Evolutionary conservation across 2,888 invertebrate species (phyloP).

Genomic region (Eulithis testata): DNA sequence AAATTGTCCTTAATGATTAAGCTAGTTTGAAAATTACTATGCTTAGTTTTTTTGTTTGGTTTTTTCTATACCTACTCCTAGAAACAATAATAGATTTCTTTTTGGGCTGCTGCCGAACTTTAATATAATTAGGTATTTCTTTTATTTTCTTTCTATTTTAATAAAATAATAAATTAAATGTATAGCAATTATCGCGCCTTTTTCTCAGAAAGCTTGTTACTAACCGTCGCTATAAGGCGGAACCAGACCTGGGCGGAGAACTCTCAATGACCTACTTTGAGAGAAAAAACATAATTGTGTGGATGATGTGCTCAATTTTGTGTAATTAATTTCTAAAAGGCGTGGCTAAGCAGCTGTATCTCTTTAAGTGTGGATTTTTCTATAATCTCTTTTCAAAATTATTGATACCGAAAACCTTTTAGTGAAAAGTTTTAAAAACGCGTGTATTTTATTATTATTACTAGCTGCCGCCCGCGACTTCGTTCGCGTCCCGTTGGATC

Average conservation of each 20-base stretch:
- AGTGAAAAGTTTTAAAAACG: background rate
- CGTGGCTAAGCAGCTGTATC: conserved; percentile 59
- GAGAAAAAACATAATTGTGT: conserved; percentile 43
- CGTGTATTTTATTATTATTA: no score
- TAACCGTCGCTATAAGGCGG: conserved; percentile 57
- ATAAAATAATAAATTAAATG: conserved; percentile 38
- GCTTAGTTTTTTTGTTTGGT: no score
- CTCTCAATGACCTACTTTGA: conserved; percentile 51
- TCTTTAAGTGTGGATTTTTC: conserved; percentile 49
- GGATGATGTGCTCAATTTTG: conserved; percentile 57
- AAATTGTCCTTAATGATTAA: no score
- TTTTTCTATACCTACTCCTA: no score
- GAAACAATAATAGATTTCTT: no score
- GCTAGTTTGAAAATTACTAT: no score
- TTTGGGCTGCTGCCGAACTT: no score
- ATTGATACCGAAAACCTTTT: conserved; percentile 2
- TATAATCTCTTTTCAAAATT: conserved; percentile 10
- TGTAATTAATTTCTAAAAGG: conserved; percentile 58
- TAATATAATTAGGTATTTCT: no score
- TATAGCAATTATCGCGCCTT: conserved; percentile 44
- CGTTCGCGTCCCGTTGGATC: no score
- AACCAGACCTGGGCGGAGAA: conserved; percentile 50
- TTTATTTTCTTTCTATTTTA: conserved; percentile 1
- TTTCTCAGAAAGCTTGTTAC: conserved; percentile 51
- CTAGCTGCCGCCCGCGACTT: no score